Conservation (phyloP, 2,888 invertebrate species). For the Cremastinae sp. region DNA sequence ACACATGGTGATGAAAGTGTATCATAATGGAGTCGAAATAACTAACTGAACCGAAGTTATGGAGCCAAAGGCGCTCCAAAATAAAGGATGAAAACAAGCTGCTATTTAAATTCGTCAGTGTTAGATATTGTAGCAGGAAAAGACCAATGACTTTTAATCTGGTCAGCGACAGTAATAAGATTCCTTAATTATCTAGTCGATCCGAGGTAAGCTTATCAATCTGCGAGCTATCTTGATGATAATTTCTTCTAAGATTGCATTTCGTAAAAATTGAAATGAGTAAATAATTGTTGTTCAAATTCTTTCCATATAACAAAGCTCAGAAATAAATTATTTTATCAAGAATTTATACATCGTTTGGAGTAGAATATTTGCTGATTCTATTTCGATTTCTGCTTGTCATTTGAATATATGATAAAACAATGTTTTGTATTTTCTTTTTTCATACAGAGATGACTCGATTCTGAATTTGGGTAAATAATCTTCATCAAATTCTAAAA, state of each 20-base stretch:
- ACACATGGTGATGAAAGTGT: background rate
- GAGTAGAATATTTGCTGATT: too few species aligned
- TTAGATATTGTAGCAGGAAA: conserved; percentile 20
- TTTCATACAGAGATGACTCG: conserved; percentile 9
- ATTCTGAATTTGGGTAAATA: background rate
- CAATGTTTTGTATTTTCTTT: background rate
- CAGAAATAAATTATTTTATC: too few species aligned
- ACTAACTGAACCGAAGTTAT: conserved; percentile 10
- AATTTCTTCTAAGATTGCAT: background rate
- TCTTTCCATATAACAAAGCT: too few species aligned
- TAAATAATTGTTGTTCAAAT: too few species aligned
- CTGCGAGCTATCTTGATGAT: background rate
- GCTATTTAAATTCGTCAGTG: conserved; percentile 5
- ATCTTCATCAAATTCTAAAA: background rate
- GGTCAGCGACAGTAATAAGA: conserved; percentile 6
- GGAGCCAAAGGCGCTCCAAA: conserved; percentile 16
- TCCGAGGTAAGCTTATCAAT: background rate
- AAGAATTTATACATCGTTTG: too few species aligned
- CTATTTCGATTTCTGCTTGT: too few species aligned
- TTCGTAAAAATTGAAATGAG: background rate
- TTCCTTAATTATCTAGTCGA: conserved; percentile 7
- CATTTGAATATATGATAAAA: too few species aligned
- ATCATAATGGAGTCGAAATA: conserved; percentile 10
- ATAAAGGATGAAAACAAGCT: conserved; percentile 45
- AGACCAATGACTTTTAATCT: conserved; percentile 2